These are phyloP conservation scores for Dicrostonyx torquatus DNA, from an alignment of 2,797 vertebrate genomes.

Conservation along the genomic window DNA sequence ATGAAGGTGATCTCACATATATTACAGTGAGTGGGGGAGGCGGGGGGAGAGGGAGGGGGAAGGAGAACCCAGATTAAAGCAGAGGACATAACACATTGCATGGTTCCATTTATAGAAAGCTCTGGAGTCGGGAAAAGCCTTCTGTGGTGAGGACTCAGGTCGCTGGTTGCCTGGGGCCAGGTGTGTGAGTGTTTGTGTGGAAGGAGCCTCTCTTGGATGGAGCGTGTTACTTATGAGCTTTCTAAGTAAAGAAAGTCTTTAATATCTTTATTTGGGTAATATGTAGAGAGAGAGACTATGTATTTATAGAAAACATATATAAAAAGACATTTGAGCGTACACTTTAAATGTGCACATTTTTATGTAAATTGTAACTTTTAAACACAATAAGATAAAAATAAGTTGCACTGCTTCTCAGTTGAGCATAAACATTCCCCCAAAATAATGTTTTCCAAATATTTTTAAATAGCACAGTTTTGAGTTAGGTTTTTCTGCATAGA, in stretches of 20 bases:
- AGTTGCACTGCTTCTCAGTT: background rate
- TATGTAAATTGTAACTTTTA: conserved; percentile 9
- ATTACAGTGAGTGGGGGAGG: background rate
- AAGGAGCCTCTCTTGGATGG: background rate
- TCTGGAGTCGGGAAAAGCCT: background rate
- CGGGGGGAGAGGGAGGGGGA: background rate
- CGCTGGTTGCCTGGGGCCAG: background rate
- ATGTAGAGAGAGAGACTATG: background rate
- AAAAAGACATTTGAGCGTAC: background rate
- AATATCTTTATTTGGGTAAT: background rate
- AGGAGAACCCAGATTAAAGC: background rate
- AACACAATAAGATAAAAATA: conserved; percentile 3
- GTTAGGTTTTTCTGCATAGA: background rate
- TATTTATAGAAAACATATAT: background rate
- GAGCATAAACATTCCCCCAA: background rate
- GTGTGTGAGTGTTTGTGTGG: background rate
- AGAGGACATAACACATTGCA: background rate
- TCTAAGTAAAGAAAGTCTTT: background rate
- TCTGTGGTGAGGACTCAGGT: background rate
- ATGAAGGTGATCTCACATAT: background rate
- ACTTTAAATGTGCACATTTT: background rate
- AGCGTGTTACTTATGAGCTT: background rate
- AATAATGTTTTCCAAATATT: conserved; percentile 47
- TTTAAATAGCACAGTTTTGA: background rate
- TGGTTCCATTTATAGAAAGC: background rate